Percentiles rank a stretch among this genome's conserved stretches.
Evolutionary conservation across 2,113 vertebrate species (phyloP).

Genomic region (Podarcis raffonei): DNA sequence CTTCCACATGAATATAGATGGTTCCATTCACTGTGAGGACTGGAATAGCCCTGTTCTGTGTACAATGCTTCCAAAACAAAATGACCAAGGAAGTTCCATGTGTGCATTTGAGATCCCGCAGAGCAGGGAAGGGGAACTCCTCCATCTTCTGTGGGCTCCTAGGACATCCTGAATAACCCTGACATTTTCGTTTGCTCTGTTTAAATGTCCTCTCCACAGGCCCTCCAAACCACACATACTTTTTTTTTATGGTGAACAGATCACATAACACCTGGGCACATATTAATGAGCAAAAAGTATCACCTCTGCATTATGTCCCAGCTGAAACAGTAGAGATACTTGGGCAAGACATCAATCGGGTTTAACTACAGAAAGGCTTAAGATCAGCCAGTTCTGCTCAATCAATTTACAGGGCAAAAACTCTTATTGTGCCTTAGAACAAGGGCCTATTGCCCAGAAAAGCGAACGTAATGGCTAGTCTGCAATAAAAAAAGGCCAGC

Average conservation of each 20-base stretch:
- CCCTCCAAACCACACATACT: background rate
- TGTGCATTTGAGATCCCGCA: background rate
- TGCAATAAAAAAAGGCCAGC: background rate
- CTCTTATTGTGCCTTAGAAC: conserved; percentile 23
- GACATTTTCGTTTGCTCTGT: too few relatives aligned
- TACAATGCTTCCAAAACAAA: background rate
- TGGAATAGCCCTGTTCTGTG: background rate
- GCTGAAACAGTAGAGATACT: conserved; percentile 4
- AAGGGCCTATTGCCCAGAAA: conserved; percentile 9
- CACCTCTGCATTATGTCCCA: conserved; percentile 1
- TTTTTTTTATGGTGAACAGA: conserved; percentile 20
- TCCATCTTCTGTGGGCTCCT: too few relatives aligned
- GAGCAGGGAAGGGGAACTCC: background rate
- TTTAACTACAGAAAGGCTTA: conserved; percentile 15
- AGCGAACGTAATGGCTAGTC: conserved; percentile 10
- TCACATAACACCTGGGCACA: background rate
- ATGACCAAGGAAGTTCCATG: background rate
- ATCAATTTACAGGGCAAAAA: conserved; percentile 8
- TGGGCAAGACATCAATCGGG: conserved; percentile 16
- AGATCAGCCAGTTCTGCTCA: conserved; percentile 17
- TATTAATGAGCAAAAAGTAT: conserved; percentile 26
- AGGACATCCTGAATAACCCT: too few relatives aligned
- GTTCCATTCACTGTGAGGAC: background rate
- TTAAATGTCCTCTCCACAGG: too few relatives aligned
- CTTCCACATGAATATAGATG: background rate